Conservation (phyloP, 2,888 invertebrate genomes). For the Callyntrura guangdongensis region DNA sequence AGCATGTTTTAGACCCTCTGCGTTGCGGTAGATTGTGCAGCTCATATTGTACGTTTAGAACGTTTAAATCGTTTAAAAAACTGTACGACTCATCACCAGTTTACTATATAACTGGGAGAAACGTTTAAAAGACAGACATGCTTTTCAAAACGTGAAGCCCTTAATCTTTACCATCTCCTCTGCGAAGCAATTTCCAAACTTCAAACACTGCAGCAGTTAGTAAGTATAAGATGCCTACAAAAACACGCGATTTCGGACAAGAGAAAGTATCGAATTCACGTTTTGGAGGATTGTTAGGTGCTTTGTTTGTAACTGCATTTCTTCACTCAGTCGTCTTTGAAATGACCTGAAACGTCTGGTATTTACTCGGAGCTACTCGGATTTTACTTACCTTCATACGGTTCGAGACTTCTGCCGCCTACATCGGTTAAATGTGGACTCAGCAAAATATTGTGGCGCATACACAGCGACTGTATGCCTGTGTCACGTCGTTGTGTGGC, state of each 20-base stretch:
- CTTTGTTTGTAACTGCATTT: slow-evolving; percentile 2
- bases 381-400: slow-evolving; percentile 28
- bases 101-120: not conserved
- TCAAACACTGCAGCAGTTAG: slow-evolving; percentile 2
- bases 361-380: slow-evolving; percentile 74
- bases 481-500: not conserved
- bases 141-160: slow-evolving; percentile 4
- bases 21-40: too few relatives aligned
- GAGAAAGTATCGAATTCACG: not conserved
- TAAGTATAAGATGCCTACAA: not conserved
- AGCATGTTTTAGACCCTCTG: too few relatives aligned
- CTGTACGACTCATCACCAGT: not conserved
- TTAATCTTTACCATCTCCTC: not conserved
- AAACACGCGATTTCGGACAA: not conserved
- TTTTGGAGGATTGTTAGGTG: slow-evolving; percentile 15
- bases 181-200: too few relatives aligned
- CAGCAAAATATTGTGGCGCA: too few relatives aligned
- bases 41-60: not conserved
- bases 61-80: too few relatives aligned
- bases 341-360: slow-evolving; percentile 78
- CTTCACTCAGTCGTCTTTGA: slow-evolving; percentile 72
- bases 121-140: not conserved
- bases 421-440: too few relatives aligned
- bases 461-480: too few relatives aligned
- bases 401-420: not conserved